A percentile compares a stretch with the other conserved stretches of the same genome.
Conservation (phyloP, 2,113 vertebrate species). For the Aleadryas rufinucha region DNA sequence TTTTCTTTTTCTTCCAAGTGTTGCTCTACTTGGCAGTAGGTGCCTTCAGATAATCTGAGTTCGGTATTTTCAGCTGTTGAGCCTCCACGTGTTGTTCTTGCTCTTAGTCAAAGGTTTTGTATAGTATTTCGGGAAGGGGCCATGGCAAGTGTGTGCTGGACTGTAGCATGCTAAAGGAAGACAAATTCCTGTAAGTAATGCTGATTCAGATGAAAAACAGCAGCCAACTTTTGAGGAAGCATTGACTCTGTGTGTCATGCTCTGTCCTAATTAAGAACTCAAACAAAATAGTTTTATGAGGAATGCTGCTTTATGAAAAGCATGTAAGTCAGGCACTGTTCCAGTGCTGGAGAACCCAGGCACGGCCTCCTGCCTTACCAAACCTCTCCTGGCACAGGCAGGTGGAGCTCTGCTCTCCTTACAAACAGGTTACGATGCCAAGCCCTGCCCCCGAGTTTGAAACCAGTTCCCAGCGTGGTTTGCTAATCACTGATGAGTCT, state of each 20-base stretch:
- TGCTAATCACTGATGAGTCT: neutral
- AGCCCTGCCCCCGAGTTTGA: neutral
- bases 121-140: fast-evolving
- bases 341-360: fast-evolving
- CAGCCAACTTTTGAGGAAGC: neutral
- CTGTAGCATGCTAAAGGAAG: neutral
- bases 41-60: neutral
- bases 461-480: neutral
- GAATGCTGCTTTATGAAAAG: neutral
- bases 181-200: neutral
- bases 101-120: neutral
- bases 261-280: neutral
- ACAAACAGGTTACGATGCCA: fast-evolving
- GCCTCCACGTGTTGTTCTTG: neutral
- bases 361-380: fast-evolving
- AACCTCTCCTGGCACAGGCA: neutral
- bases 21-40: neutral
- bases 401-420: neutral
- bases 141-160: neutral
- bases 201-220: neutral
- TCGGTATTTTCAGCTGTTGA: neutral
- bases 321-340: neutral
- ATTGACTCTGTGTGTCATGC: neutral
- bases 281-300: neutral
- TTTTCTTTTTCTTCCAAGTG: neutral